Base-by-base conservation (phyloP, 2,888 invertebrate genomes). In the Chymomyza caudatula region DNA sequence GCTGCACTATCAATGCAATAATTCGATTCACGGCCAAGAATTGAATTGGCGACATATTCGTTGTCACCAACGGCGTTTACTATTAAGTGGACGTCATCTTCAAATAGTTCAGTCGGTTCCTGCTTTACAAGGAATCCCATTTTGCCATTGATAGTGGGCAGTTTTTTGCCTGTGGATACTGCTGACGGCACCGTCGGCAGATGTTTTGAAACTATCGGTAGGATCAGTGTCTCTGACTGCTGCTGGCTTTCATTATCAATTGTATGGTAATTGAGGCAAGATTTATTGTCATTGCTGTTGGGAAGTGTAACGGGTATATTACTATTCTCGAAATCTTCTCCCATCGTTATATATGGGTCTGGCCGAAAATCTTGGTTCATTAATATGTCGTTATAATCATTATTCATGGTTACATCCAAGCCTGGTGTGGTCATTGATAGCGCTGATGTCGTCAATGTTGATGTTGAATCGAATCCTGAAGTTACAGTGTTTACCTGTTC, bases 91-190 rank as follows among this genome's bases (percentile, higher is more conserved):
- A 77, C 75, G n/a, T 80, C 79, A 57, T 83, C 75, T 60, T 83
- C 89, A 65, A 85, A 89, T 37, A 89, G 85, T 70, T 90, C 89
- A 17, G 90, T 89, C 69, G 89, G 88, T 68, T 89, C 88, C 64
- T 89, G 89, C 65, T 90, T 89, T n/a, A 88, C 85, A 8, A 89
- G 72, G 63, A 84, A 74, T 6, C 79, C 85, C 69, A 83, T 85
- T 79, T 87, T 85, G 77, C 83, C 83, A 87, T 88, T 89, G 78
- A 89, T 87, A 65, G 84, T 82, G 78, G 90, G 88, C 78, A 90
- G 87, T 81, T 88, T 89, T 85, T 90, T 90, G 77, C 89, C 88
- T 67, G 80, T 84, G 78, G 86, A 85, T 72, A 69, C 85, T 62
- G 75, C 76, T 64, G 82, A 76, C 76, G 88, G 85, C 77, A 88